Evolutionary conservation across 2,797 vertebrate genomes (phyloP), one percentile per base, ranked within the genome.

Genomic region (Amblyopsis hoosieri): DNA sequence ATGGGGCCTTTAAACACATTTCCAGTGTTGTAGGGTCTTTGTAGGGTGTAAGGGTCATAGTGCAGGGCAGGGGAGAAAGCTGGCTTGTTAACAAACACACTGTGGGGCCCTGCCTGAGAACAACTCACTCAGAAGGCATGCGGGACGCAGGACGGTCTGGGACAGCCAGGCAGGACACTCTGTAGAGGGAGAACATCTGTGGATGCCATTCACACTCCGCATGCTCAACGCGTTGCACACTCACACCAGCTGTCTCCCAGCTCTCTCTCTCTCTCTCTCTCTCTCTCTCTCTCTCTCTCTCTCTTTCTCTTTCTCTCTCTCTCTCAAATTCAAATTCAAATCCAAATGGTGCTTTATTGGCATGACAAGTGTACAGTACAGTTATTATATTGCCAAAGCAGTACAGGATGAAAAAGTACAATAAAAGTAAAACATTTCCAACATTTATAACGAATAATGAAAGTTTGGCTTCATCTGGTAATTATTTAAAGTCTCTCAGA

Each of bases 121-220:
- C 69, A 61, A 64, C 72, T 72, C 75, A 75, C 47, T 85, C 75
- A 68, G 72, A 11, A 23, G 42, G 64, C 73, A 76, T 83, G 72
- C 74, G 67, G 68, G 69, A 74, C 64, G 5, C 51, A 23, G 31
- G 48, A 71, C 62, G 72, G 67, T 78, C 72, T 11, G 12, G 52
- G 17, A 11, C 61, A 37, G 60, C 65, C 65, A 54, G 46, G 50
- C 71, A 60, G 64, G 64, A 80, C 81, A 81, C 46, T 64, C 79
- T 10, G 23, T 33, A 46, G 23, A 46, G 60, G 79, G 83, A 61
- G 64, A 88, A 90, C 90, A 90, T 90, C 86, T 89, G 86, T 75
- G 82, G 66, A 82, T 82, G 78, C 81, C 85, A 85, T 87, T 85
- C 76, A 83, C 76, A 62, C 76, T 70, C 71, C n/a, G 76, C 76